Conservation (phyloP, 1,140 invertebrate species). For the Lordiphosa clarofinis region DNA sequence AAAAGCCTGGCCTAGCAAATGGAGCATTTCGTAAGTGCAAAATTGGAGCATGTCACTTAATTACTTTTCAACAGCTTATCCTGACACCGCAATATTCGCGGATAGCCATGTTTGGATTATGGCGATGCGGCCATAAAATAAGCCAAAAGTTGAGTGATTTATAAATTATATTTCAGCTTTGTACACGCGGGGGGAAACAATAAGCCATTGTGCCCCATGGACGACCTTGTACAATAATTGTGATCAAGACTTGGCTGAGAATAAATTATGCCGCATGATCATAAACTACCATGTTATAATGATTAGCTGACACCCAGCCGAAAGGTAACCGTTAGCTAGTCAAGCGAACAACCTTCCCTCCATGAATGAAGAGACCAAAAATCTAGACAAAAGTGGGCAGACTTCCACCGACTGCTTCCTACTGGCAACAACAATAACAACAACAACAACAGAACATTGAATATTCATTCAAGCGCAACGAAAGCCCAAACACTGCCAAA, state of each 20-base stretch:
- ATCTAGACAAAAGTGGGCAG: constrained; percentile 14
- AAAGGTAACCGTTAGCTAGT: constrained; percentile 38
- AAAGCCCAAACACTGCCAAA: constrained; percentile 18
- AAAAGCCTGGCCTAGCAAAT: constrained; percentile 14
- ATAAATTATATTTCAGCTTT: constrained; percentile 1
- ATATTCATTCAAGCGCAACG: constrained; percentile 58
- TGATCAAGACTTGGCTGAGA: constrained; percentile 4
- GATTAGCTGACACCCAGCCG: constrained; percentile 6
- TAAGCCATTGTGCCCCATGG: constrained; percentile 35
- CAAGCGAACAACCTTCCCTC: constrained; percentile 50
- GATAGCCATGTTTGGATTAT: constrained; percentile 1
- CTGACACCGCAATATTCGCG: neutral
- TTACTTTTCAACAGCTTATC: constrained; percentile 30
- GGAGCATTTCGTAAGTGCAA: constrained; percentile 48
- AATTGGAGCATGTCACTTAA: constrained; percentile 54
- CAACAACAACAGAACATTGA: constrained; percentile 38
- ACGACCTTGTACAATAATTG: constrained; percentile 22
- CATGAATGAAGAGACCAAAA: constrained; percentile 1
- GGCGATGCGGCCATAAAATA: neutral
- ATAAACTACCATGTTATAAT: constrained; percentile 27
- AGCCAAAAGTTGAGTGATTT: too few relatives aligned
- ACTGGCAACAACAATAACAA: constrained; percentile 36
- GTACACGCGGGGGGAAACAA: constrained; percentile 25
- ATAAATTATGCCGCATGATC: constrained; percentile 36
- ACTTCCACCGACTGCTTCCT: constrained; percentile 43